Conservation (phyloP, 1,140 invertebrate genomes). For the Trichonephila inaurata region DNA sequence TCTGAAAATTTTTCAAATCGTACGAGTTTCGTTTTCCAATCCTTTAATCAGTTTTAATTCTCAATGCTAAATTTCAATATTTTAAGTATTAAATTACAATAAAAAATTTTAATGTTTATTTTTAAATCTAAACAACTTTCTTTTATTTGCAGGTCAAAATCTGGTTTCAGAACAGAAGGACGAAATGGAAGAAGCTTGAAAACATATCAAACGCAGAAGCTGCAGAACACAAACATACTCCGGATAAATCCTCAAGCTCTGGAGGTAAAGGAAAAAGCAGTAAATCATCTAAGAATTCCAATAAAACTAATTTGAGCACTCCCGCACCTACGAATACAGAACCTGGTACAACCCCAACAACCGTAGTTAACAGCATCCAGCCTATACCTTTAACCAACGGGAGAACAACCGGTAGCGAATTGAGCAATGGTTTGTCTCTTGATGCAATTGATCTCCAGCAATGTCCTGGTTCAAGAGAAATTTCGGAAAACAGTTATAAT, state of each 20-base stretch:
- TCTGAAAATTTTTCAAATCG: too few relatives aligned
- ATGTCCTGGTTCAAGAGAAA: slow-evolving; percentile 18
- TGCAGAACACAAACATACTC: slow-evolving; percentile 85
- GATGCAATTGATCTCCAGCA: slow-evolving; percentile 34
- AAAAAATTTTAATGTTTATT: too few relatives aligned
- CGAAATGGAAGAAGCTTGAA: slow-evolving; percentile 98
- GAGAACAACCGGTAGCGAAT: slow-evolving; percentile 6
- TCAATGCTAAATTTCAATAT: too few relatives aligned
- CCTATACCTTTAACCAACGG: slow-evolving; percentile 38
- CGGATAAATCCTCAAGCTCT: slow-evolving; percentile 13
- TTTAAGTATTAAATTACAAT: too few relatives aligned
- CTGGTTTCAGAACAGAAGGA: slow-evolving; percentile 97
- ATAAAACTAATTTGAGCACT: background rate
- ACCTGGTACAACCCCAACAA: background rate
- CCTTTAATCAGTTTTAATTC: too few relatives aligned
- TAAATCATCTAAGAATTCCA: slow-evolving; percentile 66
- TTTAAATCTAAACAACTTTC: background rate
- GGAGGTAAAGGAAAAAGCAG: slow-evolving; percentile 46
- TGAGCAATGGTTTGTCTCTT: slow-evolving; percentile 58
- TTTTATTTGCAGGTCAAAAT: slow-evolving; percentile 92
- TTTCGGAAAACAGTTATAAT: slow-evolving; percentile 8
- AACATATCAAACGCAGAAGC: slow-evolving; percentile 94
- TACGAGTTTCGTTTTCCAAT: too few relatives aligned
- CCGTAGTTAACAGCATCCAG: background rate
- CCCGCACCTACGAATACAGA: background rate